Evolutionary conservation across 2,888 invertebrate species (phyloP), one percentile per base, ranked within the genome.

Genomic region (Seira musarum): DNA sequence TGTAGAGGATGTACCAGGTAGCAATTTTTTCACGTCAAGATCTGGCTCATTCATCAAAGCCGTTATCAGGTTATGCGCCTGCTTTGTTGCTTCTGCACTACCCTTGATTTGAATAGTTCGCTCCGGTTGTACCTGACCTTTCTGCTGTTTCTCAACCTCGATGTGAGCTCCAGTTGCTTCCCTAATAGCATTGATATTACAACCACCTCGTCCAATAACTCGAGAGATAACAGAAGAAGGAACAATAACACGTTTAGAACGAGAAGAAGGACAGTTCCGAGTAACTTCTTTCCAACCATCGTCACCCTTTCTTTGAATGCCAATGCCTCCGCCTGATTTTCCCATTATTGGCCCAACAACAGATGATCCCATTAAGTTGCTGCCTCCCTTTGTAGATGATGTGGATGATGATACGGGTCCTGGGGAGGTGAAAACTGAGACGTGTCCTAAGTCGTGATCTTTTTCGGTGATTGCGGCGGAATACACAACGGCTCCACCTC

Each of bases 121-220:
- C 89, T 98, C 97, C 75, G 95, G 95, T 90, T 96, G 96, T 35
- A 88, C 88, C 74, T 89, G 88, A 3, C 96, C 95, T 90, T 97
- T 96, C 88, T 94, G 94, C 90, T 98, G 97, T 89, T 99, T 99
- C 89, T 99, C 99, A 25, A 99, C 97, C 90, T 99, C 98, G 88
- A 99, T 99, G 89, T 98, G 96, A 3, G 99, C 99, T 80, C 98
- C 97, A 35, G 99, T 98, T 71, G 96, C 95, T 77, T 96, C 96
- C 80, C 99, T 92, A 88, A 99, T 98, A 13, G 98, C 97, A 90
- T 99, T 99, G 88, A 99, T 98, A 90, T 99, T 99, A 90, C 95
- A 95, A 67, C 99, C 99, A 35, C 96, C 97, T 87, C 99, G 93
- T 8, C 87, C 99, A 88, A 99, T 99, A 70, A 99, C 98, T 74